These are phyloP conservation scores for Ophioninae sp. DNA, from an alignment of 2,888 invertebrate genomes.

Conservation along the genomic window DNA sequence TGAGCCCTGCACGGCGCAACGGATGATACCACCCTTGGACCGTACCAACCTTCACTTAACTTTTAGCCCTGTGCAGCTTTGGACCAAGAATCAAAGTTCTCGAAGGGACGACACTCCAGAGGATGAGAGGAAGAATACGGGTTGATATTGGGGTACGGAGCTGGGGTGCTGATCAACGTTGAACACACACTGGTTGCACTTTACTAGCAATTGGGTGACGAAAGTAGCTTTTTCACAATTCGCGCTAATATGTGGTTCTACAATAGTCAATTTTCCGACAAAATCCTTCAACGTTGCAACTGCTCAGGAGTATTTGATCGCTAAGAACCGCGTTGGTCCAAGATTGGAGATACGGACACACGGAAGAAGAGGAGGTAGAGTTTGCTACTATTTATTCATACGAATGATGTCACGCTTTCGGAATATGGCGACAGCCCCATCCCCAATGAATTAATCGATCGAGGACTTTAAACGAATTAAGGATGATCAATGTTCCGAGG, in stretches of 20 bases:
- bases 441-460: conserved; percentile 71
- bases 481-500: conserved; percentile 71
- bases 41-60: background rate
- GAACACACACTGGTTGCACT: background rate
- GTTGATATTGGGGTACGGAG: background rate
- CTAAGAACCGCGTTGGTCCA: background rate
- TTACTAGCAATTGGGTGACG: background rate
- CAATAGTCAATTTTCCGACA: background rate
- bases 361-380: background rate
- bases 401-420: conserved; percentile 57
- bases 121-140: background rate
- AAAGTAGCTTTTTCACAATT: background rate
- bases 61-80: background rate
- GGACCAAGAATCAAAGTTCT: background rate
- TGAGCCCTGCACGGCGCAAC: conserved; percentile 61
- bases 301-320: background rate
- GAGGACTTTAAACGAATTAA: conserved; percentile 71
- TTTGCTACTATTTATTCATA: conserved; percentile 1
- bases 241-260: background rate
- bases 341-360: background rate
- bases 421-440: background rate
- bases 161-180: background rate
- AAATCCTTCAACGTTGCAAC: background rate
- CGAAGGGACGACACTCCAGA: background rate
- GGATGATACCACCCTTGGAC: conserved; percentile 27